phyloP scores from a whole-genome alignment of 2,113 vertebrate genomes.

The Rhodinocichla rosea region DNA sequence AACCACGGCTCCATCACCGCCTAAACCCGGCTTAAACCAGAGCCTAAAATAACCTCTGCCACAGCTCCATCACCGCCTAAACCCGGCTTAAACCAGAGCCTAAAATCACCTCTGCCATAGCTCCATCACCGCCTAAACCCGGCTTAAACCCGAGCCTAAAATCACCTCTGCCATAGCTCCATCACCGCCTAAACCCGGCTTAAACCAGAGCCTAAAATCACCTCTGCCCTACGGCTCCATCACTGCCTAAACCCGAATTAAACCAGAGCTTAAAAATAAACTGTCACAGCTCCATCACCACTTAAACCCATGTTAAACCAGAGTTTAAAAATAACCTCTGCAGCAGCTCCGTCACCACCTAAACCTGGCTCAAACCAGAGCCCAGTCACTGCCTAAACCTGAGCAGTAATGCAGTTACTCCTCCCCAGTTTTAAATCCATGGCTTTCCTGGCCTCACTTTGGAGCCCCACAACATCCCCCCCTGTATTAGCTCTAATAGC shows the following conservation, averaged over 20 bases:
- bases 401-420: neutral
- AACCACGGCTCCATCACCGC: fast-evolving
- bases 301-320: neutral
- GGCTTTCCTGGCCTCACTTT: neutral
- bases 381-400: too few relatives aligned
- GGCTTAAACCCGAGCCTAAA: neutral
- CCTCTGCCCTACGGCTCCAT: fast-evolving
- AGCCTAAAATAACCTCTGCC: neutral
- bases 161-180: neutral
- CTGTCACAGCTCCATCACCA: fast-evolving
- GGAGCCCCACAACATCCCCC: neutral
- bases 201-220: too few relatives aligned
- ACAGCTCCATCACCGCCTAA: fast-evolving
- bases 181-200: neutral
- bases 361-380: neutral
- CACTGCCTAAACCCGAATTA: fast-evolving
- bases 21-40: neutral
- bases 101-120: fast-evolving
- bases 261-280: neutral
- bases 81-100: fast-evolving
- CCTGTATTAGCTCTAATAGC: neutral
- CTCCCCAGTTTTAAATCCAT: neutral
- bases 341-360: fast-evolving
- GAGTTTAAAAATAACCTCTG: fast-evolving
- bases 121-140: neutral